Percentiles rank a stretch among this genome's conserved stretches.
phyloP scores from a whole-genome alignment of 1,140 invertebrate species.

The Drosophila pseudoananassae region DNA sequence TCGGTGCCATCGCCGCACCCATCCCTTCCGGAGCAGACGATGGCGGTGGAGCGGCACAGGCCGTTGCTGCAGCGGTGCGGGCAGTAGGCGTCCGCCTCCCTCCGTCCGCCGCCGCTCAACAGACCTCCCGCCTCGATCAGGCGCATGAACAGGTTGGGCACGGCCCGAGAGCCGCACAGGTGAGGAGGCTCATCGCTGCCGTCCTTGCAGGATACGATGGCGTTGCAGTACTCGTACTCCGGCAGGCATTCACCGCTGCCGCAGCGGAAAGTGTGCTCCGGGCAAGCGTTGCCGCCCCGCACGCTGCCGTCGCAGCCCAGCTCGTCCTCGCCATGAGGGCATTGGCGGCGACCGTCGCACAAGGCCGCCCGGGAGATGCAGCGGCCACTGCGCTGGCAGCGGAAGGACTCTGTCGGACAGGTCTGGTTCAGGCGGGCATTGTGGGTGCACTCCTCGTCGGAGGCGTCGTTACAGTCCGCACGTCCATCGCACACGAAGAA shows the following conservation, averaged over 20 bases:
- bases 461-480: slow-evolving; percentile 88
- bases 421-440: slow-evolving; percentile 73
- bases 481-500: slow-evolving; percentile 97
- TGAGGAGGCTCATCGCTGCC: slow-evolving; percentile 92
- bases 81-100: slow-evolving; percentile 85
- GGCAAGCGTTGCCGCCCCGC: slow-evolving; percentile 88
- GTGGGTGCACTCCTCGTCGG: slow-evolving; percentile 90
- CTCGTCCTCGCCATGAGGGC: slow-evolving; percentile 92
- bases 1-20: slow-evolving; percentile 96
- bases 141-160: slow-evolving; percentile 78
- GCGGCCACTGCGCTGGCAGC: slow-evolving; percentile 86
- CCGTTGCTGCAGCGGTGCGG: slow-evolving; percentile 93
- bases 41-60: slow-evolving; percentile 93
- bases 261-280: slow-evolving; percentile 92
- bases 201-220: slow-evolving; percentile 92
- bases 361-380: slow-evolving; percentile 91
- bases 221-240: slow-evolving; percentile 95
- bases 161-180: slow-evolving; percentile 87
- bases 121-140: slow-evolving; percentile 73
- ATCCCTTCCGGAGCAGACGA: slow-evolving; percentile 93
- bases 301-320: slow-evolving; percentile 87
- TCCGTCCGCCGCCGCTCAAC: slow-evolving; percentile 65
- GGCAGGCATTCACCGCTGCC: slow-evolving; percentile 93
- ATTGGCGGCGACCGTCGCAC: slow-evolving; percentile 92
- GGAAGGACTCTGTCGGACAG: slow-evolving; percentile 86